Base-by-base conservation (phyloP, 2,888 invertebrate species). In the Pristionchus mayeri region DNA sequence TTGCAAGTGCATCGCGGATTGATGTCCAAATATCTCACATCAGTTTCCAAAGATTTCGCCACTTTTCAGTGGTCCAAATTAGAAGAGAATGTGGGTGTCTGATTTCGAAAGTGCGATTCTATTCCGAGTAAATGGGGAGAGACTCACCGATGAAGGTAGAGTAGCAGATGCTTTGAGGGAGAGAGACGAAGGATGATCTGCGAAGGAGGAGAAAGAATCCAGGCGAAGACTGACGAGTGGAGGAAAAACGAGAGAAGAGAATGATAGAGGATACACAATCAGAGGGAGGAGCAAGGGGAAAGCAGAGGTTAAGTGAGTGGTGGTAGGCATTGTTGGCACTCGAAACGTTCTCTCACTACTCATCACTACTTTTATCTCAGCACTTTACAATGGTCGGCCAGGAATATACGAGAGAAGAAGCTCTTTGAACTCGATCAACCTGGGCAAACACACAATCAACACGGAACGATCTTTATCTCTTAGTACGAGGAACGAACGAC, bases 291-390 rank as follows among this genome's bases (percentile, higher is more conserved):
- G 40, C 18, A 76, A 50, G 34, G 76, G 27, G 76, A 50, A 52
- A 76, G 48, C 50, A 48, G 40, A 76, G 50, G 50, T 52, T 76
- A 50, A 76, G 76, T 76, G 34, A 76, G 30, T 48, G 71, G 37
- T 71, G 40, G 71, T 71, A 71, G 71, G 37, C 71, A 71, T 71
- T 71, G 71, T 71, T 71, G 71, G 71, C 71, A 71, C 71, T 40
- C 71, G 44, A 54, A 54, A 16, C 71, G 71, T 71, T 40, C 40
- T 44, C 71, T 44, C 71, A 9, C 40, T 30, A 60, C 60, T 18
- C 21, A n/a, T 40, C 40, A 44, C 44, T 34, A 71, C 71, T 71
- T 71, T 71, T 71, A 71, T 71, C 71, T 71, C 71, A 44, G 40
- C 71, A 71, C 71, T 71, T 71, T 71, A 71, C 71, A 71, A 63